Evolutionary conservation across 1,140 invertebrate genomes (phyloP).

Genomic region (Leptoteleia sp.): DNA sequence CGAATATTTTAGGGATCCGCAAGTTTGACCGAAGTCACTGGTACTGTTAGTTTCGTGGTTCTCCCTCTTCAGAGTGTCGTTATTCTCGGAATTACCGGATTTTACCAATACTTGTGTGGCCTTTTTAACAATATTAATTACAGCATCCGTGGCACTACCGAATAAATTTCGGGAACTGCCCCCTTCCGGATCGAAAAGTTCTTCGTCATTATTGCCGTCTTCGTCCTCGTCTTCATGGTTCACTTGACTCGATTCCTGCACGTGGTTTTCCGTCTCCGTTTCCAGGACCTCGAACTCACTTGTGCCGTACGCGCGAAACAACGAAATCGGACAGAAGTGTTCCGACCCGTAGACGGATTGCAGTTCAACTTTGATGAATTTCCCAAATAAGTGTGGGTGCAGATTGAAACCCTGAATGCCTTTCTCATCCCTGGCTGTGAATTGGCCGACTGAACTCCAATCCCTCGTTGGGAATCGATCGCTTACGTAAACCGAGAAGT

Average conservation of each 20-base stretch:
- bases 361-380: slow-evolving; percentile 96
- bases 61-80: slow-evolving; percentile 80
- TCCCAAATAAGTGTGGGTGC: slow-evolving; percentile 91
- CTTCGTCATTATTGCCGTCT: slow-evolving; percentile 82
- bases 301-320: slow-evolving; percentile 95
- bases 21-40: slow-evolving; percentile 73
- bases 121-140: slow-evolving; percentile 93
- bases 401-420: slow-evolving; percentile 93
- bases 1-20: slow-evolving; percentile 85
- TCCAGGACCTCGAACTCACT: slow-evolving; percentile 94
- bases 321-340: slow-evolving; percentile 97
- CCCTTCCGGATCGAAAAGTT: slow-evolving; percentile 80
- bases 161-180: slow-evolving; percentile 85
- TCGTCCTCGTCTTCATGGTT: slow-evolving; percentile 82
- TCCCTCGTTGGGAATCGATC: slow-evolving; percentile 95
- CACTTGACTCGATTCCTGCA: slow-evolving; percentile 60
- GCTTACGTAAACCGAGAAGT: slow-evolving; percentile 92
- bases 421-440: slow-evolving; percentile 92
- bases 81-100: slow-evolving; percentile 82
- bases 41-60: slow-evolving; percentile 60
- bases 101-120: slow-evolving; percentile 90
- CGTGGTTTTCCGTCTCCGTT: slow-evolving; percentile 86
- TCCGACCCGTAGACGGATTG: slow-evolving; percentile 96
- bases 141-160: slow-evolving; percentile 91
- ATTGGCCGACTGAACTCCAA: slow-evolving; percentile 93